A percentile compares a stretch with the other conserved stretches of the same genome.
These are phyloP conservation scores for Gambusia holbrooki DNA, from an alignment of 2,113 vertebrate genomes.

Conservation along the genomic window DNA sequence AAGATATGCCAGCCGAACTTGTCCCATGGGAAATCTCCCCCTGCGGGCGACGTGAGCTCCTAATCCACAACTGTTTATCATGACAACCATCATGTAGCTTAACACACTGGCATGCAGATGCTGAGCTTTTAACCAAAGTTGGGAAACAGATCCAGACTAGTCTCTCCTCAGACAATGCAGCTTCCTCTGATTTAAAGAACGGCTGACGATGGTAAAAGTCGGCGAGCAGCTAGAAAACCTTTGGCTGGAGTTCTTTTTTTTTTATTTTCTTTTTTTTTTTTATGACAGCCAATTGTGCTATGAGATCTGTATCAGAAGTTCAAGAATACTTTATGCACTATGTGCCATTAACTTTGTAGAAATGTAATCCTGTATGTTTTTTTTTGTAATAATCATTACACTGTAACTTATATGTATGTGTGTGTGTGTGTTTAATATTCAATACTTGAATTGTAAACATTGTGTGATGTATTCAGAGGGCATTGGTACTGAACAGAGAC, in stretches of 20 bases:
- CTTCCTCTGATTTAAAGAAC: slow-evolving; percentile 68
- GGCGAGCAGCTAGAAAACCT: slow-evolving; percentile 79
- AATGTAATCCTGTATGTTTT: slow-evolving; percentile 59
- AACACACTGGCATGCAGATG: slow-evolving; percentile 40
- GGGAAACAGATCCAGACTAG: slow-evolving; percentile 53
- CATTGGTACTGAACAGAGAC: slow-evolving; percentile 65
- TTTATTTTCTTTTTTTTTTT: slow-evolving; percentile 42
- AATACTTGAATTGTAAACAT: slow-evolving; percentile 82
- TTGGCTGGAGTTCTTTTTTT: slow-evolving; percentile 60
- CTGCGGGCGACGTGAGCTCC: slow-evolving; percentile 3
- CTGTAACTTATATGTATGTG: slow-evolving; percentile 75
- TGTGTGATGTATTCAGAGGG: slow-evolving; percentile 68
- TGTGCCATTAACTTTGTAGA: slow-evolving; percentile 85
- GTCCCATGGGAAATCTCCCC: slow-evolving; percentile 27
- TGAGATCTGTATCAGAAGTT: slow-evolving; percentile 92
- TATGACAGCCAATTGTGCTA: slow-evolving; percentile 78
- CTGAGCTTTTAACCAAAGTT: slow-evolving; percentile 79
- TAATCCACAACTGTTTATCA: slow-evolving; percentile 3
- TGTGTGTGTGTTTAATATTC: slow-evolving; percentile 75
- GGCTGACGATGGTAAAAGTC: slow-evolving; percentile 52
- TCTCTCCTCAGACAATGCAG: slow-evolving; percentile 67
- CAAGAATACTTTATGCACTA: slow-evolving; percentile 88
- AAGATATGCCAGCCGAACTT: slow-evolving; percentile 11
- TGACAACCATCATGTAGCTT: slow-evolving; percentile 37
- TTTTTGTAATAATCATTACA: slow-evolving; percentile 72